A percentile compares a stretch with the other conserved stretches of the same genome.
Conservation (phyloP, 2,888 invertebrate genomes). For the Drosophila putrida region DNA sequence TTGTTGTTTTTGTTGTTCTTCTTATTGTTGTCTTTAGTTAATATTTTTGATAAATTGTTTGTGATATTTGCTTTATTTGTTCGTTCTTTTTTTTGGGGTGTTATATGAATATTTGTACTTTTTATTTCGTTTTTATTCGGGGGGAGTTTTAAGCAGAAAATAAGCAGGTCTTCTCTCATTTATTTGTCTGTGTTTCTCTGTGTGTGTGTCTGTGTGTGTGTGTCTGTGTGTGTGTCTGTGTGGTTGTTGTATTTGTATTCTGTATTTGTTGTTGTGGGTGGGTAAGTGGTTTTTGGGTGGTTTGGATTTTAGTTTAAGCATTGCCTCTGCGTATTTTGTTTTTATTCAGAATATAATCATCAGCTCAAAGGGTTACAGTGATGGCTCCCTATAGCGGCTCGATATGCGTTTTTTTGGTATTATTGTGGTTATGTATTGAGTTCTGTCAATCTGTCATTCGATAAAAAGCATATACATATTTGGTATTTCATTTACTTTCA, state of each 20-base stretch:
- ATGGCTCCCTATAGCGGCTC: slow-evolving; percentile 2
- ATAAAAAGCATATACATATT: slow-evolving; percentile 33
- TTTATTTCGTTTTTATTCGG: slow-evolving; percentile 80
- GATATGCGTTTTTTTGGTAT: neutral
- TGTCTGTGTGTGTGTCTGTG: too few species aligned
- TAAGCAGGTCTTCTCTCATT: slow-evolving; percentile 38
- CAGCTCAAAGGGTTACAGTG: slow-evolving; percentile 3
- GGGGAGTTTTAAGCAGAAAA: slow-evolving; percentile 78
- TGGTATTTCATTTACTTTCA: slow-evolving; percentile 16
- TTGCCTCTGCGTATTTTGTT: neutral
- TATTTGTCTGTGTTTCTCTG: neutral
- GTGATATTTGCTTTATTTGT: slow-evolving; percentile 36
- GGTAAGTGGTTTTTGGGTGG: slow-evolving; percentile 23
- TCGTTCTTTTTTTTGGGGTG: slow-evolving; percentile 11
- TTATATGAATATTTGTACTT: slow-evolving; percentile 82
- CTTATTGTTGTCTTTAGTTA: slow-evolving; percentile 35
- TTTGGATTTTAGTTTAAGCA: slow-evolving; percentile 15
- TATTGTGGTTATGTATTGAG: slow-evolving; percentile 4
- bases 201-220: neutral
- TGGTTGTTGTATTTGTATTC: too few species aligned
- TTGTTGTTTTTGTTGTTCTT: slow-evolving; percentile 21
- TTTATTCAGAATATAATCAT: slow-evolving; percentile 2
- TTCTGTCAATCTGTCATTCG: slow-evolving; percentile 8
- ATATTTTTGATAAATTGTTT: slow-evolving; percentile 38
- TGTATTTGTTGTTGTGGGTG: slow-evolving; percentile 14